Evolutionary conservation across 2,797 vertebrate species (phyloP), one percentile per base, ranked within the genome.

Genomic region (Premnoplex brunnescens): DNA sequence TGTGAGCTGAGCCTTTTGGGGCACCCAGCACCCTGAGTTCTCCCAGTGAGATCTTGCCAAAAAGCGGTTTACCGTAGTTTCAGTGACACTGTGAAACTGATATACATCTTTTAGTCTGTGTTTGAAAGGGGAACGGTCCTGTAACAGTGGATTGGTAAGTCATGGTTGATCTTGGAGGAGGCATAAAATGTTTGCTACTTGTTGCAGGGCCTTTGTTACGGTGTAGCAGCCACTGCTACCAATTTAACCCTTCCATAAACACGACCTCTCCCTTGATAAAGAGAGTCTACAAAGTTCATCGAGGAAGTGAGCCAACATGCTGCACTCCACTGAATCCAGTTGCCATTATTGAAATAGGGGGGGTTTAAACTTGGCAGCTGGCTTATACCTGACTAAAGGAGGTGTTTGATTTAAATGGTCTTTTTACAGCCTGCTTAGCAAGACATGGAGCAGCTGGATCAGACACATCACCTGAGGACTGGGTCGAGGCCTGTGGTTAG

Each of bases 131-230:
- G 8, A 20, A 23, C 26, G 20, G 20, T 78, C 13, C 46, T 48
- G 24, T 55, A 66, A 49, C 8, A 62, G 81, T 59, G 66, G 44
- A 79, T 54, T 97, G 94, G 43, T 74, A 94, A 92, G 39, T 95
- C 68, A 21, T 37, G 58, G 72, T 30, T 16, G 85, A 94, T 95
- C 92, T 93, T 88, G 80, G 79, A 90, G 55, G 80, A 69, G 81
- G 66, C 81, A 62, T 49, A 41, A 86, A 12, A 64, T 64, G 78
- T 77, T 85, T 21, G 12, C 62, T 48, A 8, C 10, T 52, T 66
- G 41, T 64, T 69, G 59, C 14, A 74, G 72, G 52, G 56, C 43
- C 66, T 41, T 46, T 24, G 62, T 49, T 67, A 15, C 6, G 23
- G 66, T 2, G 8, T 73, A 23, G 87, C 92, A 89, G 76, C 66